Evolutionary conservation across 2,113 vertebrate species (phyloP).

Genomic region (Neogale vison): DNA sequence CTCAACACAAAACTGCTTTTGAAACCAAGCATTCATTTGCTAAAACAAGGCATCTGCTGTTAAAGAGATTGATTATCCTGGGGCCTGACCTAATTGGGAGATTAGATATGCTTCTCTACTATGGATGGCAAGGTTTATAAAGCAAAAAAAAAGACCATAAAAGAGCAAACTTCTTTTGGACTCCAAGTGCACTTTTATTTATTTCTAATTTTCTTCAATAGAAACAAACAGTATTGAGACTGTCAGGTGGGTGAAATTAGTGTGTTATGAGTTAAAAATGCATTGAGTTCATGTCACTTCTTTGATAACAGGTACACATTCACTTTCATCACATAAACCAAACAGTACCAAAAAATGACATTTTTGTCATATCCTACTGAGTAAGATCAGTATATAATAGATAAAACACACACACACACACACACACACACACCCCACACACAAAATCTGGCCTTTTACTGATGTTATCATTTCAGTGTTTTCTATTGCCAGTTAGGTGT

Average conservation of each 20-base stretch:
- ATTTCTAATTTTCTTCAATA: background rate
- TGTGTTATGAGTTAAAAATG: background rate
- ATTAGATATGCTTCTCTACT: constrained; percentile 70
- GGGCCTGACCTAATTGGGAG: constrained; percentile 70
- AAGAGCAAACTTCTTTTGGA: constrained; percentile 47
- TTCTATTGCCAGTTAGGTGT: constrained; percentile 20
- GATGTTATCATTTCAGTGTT: constrained; percentile 3
- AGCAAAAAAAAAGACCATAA: background rate
- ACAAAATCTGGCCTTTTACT: background rate
- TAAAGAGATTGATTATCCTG: constrained; percentile 72
- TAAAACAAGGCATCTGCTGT: constrained; percentile 73
- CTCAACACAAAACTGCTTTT: constrained; percentile 70
- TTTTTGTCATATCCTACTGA: background rate
- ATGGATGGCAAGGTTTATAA: background rate
- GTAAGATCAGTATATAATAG: background rate
- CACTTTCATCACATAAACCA: background rate
- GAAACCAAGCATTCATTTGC: constrained; percentile 68
- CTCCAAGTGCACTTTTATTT: background rate
- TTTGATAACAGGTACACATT: background rate
- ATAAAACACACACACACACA: background rate
- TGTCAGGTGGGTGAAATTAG: background rate
- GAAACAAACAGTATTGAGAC: background rate
- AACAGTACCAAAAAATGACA: background rate
- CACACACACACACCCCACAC: background rate
- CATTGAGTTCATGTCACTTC: background rate